A percentile compares a stretch with the other conserved stretches of the same genome.
These are phyloP conservation scores for Etheostoma spectabile DNA, from an alignment of 2,113 vertebrate genomes.

Conservation along the genomic window DNA sequence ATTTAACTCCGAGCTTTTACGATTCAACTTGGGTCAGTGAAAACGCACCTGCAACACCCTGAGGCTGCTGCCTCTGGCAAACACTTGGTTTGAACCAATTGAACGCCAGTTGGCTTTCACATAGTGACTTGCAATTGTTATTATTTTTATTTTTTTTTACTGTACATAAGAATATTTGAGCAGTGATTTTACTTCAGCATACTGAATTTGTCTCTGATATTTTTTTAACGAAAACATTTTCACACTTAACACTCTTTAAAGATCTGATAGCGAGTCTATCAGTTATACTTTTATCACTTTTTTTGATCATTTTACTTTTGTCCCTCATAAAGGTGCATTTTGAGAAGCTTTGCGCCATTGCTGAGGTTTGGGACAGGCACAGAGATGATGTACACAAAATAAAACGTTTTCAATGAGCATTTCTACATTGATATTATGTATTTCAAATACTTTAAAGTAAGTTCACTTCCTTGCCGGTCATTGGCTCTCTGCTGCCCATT, in stretches of 20 bases:
- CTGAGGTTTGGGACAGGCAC: not conserved
- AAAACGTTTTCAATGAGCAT: not conserved
- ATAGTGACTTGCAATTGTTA: not conserved
- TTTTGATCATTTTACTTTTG: not conserved
- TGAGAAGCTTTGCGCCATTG: not conserved
- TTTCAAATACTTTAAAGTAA: not conserved
- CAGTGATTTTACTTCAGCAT: not conserved
- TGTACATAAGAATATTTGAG: not conserved
- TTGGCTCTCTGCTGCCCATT: not conserved
- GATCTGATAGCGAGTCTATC: not conserved
- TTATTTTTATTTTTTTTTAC: not conserved
- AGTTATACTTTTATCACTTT: not conserved
- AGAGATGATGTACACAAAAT: not conserved
- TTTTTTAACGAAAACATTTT: not conserved
- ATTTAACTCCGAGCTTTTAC: conserved; percentile 9
- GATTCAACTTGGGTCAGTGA: not conserved
- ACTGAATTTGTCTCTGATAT: not conserved
- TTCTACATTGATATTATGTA: too few relatives aligned
- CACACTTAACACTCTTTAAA: not conserved
- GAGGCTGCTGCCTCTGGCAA: not conserved
- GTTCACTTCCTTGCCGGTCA: too few relatives aligned
- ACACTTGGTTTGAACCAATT: not conserved
- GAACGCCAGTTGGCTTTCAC: not conserved
- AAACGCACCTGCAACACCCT: not conserved
- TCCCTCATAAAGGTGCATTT: not conserved